Conservation (phyloP, 2,797 vertebrate genomes). For the Danionella dracula region DNA sequence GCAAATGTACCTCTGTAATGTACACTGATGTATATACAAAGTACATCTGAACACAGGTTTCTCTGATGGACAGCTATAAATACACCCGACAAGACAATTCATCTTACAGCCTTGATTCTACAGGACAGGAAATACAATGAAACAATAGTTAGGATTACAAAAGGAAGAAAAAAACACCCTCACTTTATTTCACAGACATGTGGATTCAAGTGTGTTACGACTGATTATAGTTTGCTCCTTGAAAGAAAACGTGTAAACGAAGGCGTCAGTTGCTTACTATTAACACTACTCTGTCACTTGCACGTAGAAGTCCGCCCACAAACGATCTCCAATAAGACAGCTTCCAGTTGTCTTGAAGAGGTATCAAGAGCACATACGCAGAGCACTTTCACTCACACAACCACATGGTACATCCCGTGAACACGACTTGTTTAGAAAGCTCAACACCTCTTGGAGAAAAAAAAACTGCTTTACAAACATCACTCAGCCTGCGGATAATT, state of each 20-base stretch:
- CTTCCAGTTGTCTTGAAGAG: constrained; percentile 68
- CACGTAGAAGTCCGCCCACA: constrained; percentile 31
- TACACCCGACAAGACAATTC: constrained; percentile 73
- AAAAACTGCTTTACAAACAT: not conserved
- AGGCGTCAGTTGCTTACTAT: constrained; percentile 47
- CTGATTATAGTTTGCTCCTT: constrained; percentile 56
- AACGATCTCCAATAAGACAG: constrained; percentile 28
- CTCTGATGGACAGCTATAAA: constrained; percentile 77
- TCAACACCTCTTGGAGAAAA: not conserved
- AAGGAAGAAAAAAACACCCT: constrained; percentile 50
- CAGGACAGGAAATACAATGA: constrained; percentile 71
- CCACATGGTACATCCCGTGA: constrained; percentile 46
- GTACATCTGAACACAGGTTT: constrained; percentile 85
- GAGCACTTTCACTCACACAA: constrained; percentile 19
- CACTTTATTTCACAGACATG: constrained; percentile 66
- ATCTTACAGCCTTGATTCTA: constrained; percentile 68
- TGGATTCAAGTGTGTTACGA: constrained; percentile 70
- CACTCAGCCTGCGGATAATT: not conserved
- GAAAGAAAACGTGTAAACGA: constrained; percentile 35
- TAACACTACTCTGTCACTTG: constrained; percentile 34
- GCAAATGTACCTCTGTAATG: constrained; percentile 88
- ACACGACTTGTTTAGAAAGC: constrained; percentile 34
- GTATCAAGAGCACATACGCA: constrained; percentile 59
- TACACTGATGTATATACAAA: constrained; percentile 94
- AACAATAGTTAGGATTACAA: constrained; percentile 65